Evolutionary conservation across 1,140 invertebrate species (phyloP).

Genomic region (Pogonomyrmex barbatus): DNA sequence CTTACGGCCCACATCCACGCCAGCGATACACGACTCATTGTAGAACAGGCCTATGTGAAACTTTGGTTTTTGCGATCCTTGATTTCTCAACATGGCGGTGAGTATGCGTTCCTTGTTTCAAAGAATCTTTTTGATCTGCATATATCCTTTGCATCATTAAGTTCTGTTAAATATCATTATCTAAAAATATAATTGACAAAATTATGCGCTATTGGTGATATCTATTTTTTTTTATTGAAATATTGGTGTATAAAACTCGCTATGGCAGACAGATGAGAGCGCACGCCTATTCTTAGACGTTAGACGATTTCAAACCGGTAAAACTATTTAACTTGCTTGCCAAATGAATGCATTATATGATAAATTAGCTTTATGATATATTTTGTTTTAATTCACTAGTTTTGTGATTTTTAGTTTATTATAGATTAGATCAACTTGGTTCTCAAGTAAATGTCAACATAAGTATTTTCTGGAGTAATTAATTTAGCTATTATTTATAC

Average conservation of each 20-base stretch:
- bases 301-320: conserved; percentile 64
- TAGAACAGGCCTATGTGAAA: too few species aligned
- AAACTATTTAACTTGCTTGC: neutral
- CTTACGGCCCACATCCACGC: too few species aligned
- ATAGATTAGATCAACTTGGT: too few species aligned
- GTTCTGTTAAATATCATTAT: conserved; percentile 18
- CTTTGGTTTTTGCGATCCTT: too few species aligned
- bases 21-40: too few species aligned
- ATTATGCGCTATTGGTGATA: conserved; percentile 12
- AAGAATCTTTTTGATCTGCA: conserved; percentile 70
- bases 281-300: conserved; percentile 67
- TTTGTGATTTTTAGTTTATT: too few species aligned
- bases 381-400: too few species aligned
- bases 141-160: conserved; percentile 75
- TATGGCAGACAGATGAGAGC: conserved; percentile 13
- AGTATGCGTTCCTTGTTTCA: conserved; percentile 69
- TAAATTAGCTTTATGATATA: too few species aligned
- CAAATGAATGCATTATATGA: too few species aligned
- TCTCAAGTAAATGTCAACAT: too few species aligned
- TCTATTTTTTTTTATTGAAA: conserved; percentile 57
- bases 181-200: neutral
- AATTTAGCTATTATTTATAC: too few species aligned
- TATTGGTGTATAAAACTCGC: neutral
- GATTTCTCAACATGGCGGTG: conserved; percentile 80
- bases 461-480: too few species aligned